These are phyloP conservation scores for Stylophora pistillata DNA, from an alignment of 64 coral and sea anemone species.

Conservation along the genomic window DNA sequence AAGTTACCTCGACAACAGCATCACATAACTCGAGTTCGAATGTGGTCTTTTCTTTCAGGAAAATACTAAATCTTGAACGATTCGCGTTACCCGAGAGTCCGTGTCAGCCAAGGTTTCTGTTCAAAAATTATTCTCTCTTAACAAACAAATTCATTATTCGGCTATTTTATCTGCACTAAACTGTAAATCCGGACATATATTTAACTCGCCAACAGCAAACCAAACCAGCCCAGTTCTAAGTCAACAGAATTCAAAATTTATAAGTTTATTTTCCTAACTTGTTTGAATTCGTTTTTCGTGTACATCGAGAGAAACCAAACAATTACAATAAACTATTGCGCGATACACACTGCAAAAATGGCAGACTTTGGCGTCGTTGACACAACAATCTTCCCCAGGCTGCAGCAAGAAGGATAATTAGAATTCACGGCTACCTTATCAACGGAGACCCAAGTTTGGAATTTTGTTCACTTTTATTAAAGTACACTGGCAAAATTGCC, in stretches of 20 bases:
- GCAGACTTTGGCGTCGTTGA: not conserved
- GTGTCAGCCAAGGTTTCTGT: not conserved
- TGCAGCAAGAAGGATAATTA: not conserved
- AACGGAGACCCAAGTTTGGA: slow-evolving; percentile 80
- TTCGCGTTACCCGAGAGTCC: not conserved
- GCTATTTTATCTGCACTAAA: not conserved
- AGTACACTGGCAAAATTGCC: slow-evolving; percentile 74
- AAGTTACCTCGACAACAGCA: slow-evolving; percentile 3
- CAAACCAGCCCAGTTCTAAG: slow-evolving; percentile 25
- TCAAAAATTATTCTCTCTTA: not conserved
- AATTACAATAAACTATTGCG: slow-evolving; percentile 53
- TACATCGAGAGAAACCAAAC: slow-evolving; percentile 81
- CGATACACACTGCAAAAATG: slow-evolving; percentile 25
- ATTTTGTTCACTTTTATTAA: slow-evolving; percentile 78
- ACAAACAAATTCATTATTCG: slow-evolving; percentile 24
- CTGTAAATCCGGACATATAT: not conserved
- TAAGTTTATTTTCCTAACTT: slow-evolving; percentile 99
- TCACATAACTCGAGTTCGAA: not conserved
- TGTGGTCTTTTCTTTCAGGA: not conserved
- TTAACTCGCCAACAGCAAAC: slow-evolving; percentile 51
- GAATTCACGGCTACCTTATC: slow-evolving; percentile 66
- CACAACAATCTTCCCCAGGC: not conserved
- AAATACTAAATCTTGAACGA: not conserved
- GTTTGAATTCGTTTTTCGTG: slow-evolving; percentile 87
- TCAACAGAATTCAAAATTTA: slow-evolving; percentile 93